Evolutionary conservation across 1,140 invertebrate genomes (phyloP).

Genomic region (Heliothis subflexa): DNA sequence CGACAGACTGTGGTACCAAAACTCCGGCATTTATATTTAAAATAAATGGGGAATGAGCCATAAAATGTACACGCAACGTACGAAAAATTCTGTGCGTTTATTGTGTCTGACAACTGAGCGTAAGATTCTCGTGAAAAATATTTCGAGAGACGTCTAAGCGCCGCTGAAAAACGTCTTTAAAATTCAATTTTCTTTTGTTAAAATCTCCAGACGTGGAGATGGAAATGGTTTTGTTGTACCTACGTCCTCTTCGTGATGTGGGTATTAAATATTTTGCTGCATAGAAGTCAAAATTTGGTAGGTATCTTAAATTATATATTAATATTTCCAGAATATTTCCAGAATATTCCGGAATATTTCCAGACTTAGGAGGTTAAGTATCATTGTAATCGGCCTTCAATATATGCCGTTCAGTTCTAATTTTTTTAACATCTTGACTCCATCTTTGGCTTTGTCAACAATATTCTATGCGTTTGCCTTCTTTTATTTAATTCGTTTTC

Average conservation of each 20-base stretch:
- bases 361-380: too few relatives aligned
- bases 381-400: too few relatives aligned
- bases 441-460: too few relatives aligned
- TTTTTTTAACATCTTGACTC: too few relatives aligned
- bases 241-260: constrained; percentile 11
- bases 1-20: constrained; percentile 17
- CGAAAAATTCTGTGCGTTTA: constrained; percentile 3
- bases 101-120: constrained; percentile 6
- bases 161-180: neutral
- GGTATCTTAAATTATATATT: too few relatives aligned
- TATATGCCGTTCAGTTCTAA: too few relatives aligned
- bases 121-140: constrained; percentile 22
- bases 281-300: neutral
- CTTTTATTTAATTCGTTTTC: too few relatives aligned
- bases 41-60: constrained; percentile 5
- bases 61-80: constrained; percentile 17
- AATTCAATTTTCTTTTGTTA: constrained; percentile 16
- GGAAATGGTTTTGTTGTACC: neutral
- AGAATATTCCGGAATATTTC: too few relatives aligned
- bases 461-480: too few relatives aligned
- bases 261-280: neutral
- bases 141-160: constrained; percentile 15
- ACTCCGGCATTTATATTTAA: constrained; percentile 17
- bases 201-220: constrained; percentile 1
- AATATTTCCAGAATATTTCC: too few relatives aligned